A percentile compares a stretch with the other conserved stretches of the same genome.
phyloP scores from a whole-genome alignment of 2,888 invertebrate species.

The Stegophylla sp. region DNA sequence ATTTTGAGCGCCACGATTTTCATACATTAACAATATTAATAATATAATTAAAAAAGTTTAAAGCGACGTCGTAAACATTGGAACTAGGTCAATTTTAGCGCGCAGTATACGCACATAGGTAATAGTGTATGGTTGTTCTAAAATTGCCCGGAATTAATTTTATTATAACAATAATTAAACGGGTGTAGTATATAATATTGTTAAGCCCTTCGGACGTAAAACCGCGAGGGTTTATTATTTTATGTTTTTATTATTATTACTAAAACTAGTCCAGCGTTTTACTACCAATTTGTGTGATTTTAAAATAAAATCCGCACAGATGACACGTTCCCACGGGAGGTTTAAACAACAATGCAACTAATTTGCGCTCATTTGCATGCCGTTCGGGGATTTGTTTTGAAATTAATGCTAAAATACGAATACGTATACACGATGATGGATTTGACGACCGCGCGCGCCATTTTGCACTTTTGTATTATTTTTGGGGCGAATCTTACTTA shows the following conservation, averaged over 20 bases:
- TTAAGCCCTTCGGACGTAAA: slow-evolving; percentile 12
- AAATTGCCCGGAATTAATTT: slow-evolving; percentile 6
- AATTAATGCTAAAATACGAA: slow-evolving; percentile 46
- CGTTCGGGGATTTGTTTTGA: slow-evolving; percentile 44
- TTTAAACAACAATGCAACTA: slow-evolving; percentile 44
- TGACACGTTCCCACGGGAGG: slow-evolving; percentile 41
- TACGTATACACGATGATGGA: slow-evolving; percentile 36
- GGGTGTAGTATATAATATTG: not conserved
- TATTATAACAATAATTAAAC: not conserved
- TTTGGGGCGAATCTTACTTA: not conserved
- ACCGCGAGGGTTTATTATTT: slow-evolving; percentile 8
- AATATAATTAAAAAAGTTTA: not conserved
- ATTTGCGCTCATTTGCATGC: slow-evolving; percentile 51
- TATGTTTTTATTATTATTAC: slow-evolving; percentile 36
- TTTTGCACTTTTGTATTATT: slow-evolving; percentile 8
- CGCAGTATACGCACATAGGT: not conserved
- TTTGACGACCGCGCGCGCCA: slow-evolving; percentile 16
- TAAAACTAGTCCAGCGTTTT: slow-evolving; percentile 36
- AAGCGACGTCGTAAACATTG: not conserved
- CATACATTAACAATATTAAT: not conserved
- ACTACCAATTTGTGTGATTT: slow-evolving; percentile 43
- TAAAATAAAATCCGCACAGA: slow-evolving; percentile 44
- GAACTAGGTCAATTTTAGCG: not conserved
- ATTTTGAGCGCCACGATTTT: no score
- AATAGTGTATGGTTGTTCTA: not conserved